These are phyloP conservation scores for Calliopsis andreniformis DNA, from an alignment of 1,140 invertebrate species.

Conservation along the genomic window DNA sequence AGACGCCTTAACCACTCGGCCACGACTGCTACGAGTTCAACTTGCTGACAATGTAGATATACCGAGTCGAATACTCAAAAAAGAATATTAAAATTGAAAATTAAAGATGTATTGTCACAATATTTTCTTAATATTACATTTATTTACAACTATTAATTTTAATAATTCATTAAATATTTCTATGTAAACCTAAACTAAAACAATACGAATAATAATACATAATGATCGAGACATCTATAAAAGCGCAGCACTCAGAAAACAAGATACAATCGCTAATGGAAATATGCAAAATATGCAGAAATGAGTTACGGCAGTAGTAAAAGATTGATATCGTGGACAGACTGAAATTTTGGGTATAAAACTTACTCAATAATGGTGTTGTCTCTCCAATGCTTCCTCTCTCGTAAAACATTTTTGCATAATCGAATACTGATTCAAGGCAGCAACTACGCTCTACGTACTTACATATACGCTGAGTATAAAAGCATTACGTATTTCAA, in stretches of 20 bases:
- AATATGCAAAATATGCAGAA: neutral
- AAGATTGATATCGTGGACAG: neutral
- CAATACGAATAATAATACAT: neutral
- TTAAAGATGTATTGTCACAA: neutral
- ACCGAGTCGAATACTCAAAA: rapidly evolving
- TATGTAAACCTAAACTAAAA: neutral
- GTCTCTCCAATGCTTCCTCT: conserved; percentile 23
- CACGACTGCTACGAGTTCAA: conserved; percentile 68
- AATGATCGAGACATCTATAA: too few relatives aligned
- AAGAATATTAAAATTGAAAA: neutral
- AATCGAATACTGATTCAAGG: neutral
- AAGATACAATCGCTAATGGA: neutral
- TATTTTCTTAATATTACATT: neutral
- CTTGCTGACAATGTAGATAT: rapidly evolving
- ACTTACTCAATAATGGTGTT: conserved; percentile 63
- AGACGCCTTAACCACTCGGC: conserved; percentile 83
- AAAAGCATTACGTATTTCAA: neutral
- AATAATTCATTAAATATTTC: neutral
- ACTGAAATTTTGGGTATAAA: neutral
- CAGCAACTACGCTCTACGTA: neutral
- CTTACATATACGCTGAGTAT: neutral
- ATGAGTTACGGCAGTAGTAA: neutral
- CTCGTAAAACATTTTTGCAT: conserved; percentile 34
- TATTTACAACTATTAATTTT: too few relatives aligned
- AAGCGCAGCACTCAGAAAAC: too few relatives aligned